These are phyloP conservation scores for Phalanger gymnotis DNA, from an alignment of 2,797 vertebrate species.

Conservation along the genomic window DNA sequence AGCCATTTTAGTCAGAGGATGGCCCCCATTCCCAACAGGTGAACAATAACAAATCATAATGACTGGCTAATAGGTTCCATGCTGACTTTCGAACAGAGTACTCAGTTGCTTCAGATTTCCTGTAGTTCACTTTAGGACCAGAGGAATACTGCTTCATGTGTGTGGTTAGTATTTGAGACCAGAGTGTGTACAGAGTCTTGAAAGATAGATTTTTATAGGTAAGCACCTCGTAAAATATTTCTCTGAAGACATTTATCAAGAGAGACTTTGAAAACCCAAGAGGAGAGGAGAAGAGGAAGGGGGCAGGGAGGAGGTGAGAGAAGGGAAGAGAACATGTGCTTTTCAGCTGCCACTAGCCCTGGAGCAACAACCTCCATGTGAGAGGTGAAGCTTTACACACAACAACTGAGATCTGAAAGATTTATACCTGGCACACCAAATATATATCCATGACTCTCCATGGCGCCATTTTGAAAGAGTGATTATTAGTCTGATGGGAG, in stretches of 20 bases:
- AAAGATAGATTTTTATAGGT: constrained; percentile 86
- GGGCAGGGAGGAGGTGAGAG: constrained; percentile 75
- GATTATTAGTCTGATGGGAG: constrained; percentile 89
- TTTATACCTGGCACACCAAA: constrained; percentile 87
- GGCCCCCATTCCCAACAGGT: constrained; percentile 71
- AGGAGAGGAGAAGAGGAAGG: constrained; percentile 58
- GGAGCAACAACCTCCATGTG: constrained; percentile 75
- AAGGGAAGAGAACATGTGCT: constrained; percentile 88
- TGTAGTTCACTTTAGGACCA: constrained; percentile 47
- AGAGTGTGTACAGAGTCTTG: constrained; percentile 77
- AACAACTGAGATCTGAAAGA: constrained; percentile 87
- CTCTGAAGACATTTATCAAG: constrained; percentile 89
- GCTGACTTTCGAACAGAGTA: constrained; percentile 52
- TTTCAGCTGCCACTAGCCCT: constrained; percentile 88
- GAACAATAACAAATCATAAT: constrained; percentile 76
- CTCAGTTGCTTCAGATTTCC: constrained; percentile 53
- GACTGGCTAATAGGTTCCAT: constrained; percentile 75
- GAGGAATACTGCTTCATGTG: constrained; percentile 68
- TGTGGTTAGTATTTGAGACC: constrained; percentile 80
- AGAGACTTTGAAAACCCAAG: constrained; percentile 83
- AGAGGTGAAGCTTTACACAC: constrained; percentile 84
- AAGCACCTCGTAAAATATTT: constrained; percentile 85
- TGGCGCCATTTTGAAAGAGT: constrained; percentile 86
- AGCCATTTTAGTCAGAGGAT: constrained; percentile 60
- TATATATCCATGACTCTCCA: constrained; percentile 79